phyloP scores from a whole-genome alignment of 2,888 invertebrate species.

The Allygus modestus region DNA sequence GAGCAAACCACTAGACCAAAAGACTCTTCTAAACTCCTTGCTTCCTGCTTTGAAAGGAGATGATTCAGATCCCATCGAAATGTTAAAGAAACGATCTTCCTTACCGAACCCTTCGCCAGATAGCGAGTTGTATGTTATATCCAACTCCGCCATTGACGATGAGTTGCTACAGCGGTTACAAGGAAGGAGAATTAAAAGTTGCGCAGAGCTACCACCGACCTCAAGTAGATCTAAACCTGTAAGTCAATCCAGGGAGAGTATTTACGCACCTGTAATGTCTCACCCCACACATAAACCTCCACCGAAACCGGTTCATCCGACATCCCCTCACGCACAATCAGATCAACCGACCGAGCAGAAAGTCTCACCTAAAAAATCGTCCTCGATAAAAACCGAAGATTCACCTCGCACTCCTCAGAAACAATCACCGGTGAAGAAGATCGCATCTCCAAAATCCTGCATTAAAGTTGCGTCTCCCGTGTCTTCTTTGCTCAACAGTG shows the following conservation, averaged over 20 bases:
- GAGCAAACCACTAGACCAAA: constrained; percentile 55
- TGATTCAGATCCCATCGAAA: constrained; percentile 51
- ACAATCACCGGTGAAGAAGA: constrained; percentile 53
- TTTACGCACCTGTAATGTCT: constrained; percentile 59
- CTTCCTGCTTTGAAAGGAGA: constrained; percentile 52
- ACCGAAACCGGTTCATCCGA: constrained; percentile 35
- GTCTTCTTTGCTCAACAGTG: constrained; percentile 66
- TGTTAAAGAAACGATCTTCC: constrained; percentile 59
- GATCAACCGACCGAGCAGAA: not conserved
- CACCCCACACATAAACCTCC: constrained; percentile 67
- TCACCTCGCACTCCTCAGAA: constrained; percentile 24
- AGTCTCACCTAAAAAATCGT: not conserved
- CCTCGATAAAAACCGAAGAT: constrained; percentile 21
- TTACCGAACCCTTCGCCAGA: constrained; percentile 67
- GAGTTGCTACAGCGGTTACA: constrained; percentile 68
- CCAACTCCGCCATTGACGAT: constrained; percentile 70
- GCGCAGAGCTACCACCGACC: constrained; percentile 30
- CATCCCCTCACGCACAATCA: constrained; percentile 49
- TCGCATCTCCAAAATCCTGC: constrained; percentile 65
- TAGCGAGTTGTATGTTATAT: constrained; percentile 76
- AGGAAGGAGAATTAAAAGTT: constrained; percentile 66
- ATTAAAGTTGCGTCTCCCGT: constrained; percentile 69
- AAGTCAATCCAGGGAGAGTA: constrained; percentile 29
- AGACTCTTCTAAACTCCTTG: constrained; percentile 23
- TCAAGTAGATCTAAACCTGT: constrained; percentile 31